A percentile compares a stretch with the other conserved stretches of the same genome.
Evolutionary conservation across 2,888 invertebrate species (phyloP).

Genomic region (Perizoma flavofasciatum): DNA sequence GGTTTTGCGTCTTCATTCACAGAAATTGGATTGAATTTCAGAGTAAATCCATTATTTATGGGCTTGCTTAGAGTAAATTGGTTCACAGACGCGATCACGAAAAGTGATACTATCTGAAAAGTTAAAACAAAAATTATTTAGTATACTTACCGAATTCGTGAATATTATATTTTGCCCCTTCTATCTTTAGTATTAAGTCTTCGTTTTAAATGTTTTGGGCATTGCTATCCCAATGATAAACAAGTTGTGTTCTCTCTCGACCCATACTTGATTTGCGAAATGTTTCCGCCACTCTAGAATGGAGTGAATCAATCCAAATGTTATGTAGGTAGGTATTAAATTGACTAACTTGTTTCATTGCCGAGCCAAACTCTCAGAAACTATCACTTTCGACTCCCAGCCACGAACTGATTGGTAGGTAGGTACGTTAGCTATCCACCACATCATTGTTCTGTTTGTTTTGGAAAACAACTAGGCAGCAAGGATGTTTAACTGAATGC

Average conservation of each 20-base stretch:
- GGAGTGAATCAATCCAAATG: neutral
- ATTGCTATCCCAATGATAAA: no score
- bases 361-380: constrained; percentile 11
- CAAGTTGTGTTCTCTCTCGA: no score
- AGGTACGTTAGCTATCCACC: constrained; percentile 6
- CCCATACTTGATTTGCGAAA: neutral
- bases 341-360: constrained; percentile 48
- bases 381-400: constrained; percentile 9
- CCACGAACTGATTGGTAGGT: constrained; percentile 12
- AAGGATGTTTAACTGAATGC: constrained; percentile 30
- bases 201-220: no score
- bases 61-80: constrained; percentile 48
- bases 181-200: no score
- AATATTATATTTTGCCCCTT: no score
- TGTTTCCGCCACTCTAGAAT: neutral
- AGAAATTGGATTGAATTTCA: constrained; percentile 55
- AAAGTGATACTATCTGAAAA: constrained; percentile 47
- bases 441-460: constrained; percentile 17
- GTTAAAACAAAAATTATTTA: constrained; percentile 1
- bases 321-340: neutral
- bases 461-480: constrained; percentile 19
- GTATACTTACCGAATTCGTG: no score
- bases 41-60: constrained; percentile 59
- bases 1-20: constrained; percentile 50
- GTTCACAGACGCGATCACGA: constrained; percentile 40